A percentile compares a stretch with the other conserved stretches of the same genome.
Evolutionary conservation across 2,797 vertebrate genomes (phyloP).

Genomic region (Artibeus lituratus): DNA sequence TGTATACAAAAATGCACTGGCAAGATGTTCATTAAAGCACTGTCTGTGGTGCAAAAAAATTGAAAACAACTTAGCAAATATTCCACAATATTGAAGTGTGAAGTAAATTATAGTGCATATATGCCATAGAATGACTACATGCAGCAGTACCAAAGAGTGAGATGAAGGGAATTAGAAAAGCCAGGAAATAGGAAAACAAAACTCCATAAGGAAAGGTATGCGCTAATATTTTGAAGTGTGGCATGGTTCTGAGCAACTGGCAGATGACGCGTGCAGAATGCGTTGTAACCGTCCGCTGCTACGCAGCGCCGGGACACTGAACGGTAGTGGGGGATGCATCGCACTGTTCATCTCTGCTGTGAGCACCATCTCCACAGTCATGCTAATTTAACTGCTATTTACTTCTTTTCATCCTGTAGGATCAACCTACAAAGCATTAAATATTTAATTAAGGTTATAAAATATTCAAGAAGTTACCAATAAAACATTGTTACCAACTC

Average conservation of each 20-base stretch:
- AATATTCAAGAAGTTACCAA: slow-evolving; percentile 5
- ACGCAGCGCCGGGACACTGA: background rate
- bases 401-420: background rate
- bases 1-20: background rate
- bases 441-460: background rate
- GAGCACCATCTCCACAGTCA: background rate
- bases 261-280: background rate
- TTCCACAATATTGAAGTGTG: background rate
- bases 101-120: background rate
- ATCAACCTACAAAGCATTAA: background rate
- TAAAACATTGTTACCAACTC: background rate
- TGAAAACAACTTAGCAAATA: background rate
- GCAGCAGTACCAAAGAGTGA: background rate
- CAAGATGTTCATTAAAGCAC: background rate
- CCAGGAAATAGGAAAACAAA: background rate
- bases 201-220: background rate
- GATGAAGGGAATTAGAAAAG: background rate
- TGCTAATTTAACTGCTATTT: background rate
- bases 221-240: slow-evolving; percentile 1
- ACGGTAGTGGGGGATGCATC: background rate
- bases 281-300: background rate
- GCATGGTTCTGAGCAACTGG: background rate
- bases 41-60: background rate
- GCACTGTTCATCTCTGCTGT: background rate
- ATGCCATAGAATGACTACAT: background rate